A percentile compares a stretch with the other conserved stretches of the same genome.
Evolutionary conservation across 2,113 vertebrate species (phyloP).

Genomic region (Plestiodon gilberti): DNA sequence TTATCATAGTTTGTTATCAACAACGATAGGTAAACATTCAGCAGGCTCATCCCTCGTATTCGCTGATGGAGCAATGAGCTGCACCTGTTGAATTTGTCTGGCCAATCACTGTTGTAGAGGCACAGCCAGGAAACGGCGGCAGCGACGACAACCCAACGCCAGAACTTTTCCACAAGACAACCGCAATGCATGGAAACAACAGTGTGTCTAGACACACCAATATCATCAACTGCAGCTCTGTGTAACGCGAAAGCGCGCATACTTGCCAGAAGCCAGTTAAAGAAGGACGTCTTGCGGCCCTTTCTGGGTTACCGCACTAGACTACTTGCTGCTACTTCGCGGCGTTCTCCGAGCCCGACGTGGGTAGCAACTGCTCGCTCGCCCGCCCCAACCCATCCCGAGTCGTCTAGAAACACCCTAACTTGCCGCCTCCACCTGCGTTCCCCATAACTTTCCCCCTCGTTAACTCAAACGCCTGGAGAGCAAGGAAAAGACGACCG

Average conservation of each 20-base stretch:
- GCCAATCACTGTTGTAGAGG: too few species aligned
- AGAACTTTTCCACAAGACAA: neutral
- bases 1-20: too few species aligned
- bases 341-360: neutral
- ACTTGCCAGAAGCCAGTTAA: neutral
- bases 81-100: neutral
- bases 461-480: neutral
- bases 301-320: neutral
- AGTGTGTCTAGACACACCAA: neutral
- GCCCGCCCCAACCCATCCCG: neutral
- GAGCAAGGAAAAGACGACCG: neutral
- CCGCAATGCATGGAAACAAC: neutral
- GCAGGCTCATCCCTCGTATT: neutral
- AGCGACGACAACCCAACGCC: neutral
- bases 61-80: neutral
- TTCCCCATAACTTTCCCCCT: neutral
- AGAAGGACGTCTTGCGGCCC: accelerated
- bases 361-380: neutral
- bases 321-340: neutral
- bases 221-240: neutral
- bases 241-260: neutral
- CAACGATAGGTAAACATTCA: neutral
- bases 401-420: neutral
- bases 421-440: too few species aligned
- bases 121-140: neutral